A percentile compares a stretch with the other conserved stretches of the same genome.
These are phyloP conservation scores for Erythrolamprus reginae DNA, from an alignment of 2,113 vertebrate genomes.

Conservation along the genomic window DNA sequence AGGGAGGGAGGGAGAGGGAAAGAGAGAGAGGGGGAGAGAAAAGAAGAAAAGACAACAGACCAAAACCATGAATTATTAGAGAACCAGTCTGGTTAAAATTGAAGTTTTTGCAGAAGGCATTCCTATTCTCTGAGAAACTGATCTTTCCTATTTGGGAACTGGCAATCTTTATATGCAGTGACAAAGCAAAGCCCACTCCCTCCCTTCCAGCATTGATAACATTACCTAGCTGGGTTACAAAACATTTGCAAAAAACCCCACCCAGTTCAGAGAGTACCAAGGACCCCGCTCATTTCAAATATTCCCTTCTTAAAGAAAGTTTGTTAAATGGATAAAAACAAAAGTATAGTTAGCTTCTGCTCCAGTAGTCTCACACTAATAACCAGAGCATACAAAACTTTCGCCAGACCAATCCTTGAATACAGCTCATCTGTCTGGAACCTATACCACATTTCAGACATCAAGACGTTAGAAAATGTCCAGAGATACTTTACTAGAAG, in stretches of 20 bases:
- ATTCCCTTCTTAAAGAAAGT: neutral
- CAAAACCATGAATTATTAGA: neutral
- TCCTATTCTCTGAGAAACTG: slow-evolving; percentile 20
- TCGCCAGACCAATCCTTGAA: no score
- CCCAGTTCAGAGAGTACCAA: neutral
- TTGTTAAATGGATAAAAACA: neutral
- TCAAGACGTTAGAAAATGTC: no score
- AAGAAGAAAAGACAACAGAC: neutral
- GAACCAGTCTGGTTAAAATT: neutral
- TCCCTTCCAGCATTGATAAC: neutral
- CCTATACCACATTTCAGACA: no score
- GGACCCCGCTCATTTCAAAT: neutral
- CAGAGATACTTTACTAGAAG: no score
- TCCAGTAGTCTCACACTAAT: no score
- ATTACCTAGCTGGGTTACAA: neutral
- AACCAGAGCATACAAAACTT: no score
- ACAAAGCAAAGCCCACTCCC: neutral
- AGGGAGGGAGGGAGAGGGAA: no score
- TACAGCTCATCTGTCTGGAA: no score
- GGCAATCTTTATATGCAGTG: neutral
- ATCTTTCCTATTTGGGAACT: neutral
- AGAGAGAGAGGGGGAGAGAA: neutral
- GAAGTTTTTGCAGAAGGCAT: neutral
- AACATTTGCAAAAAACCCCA: neutral
- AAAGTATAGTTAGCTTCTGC: no score